These are phyloP conservation scores for Montifringilla adamsi DNA, from an alignment of 2,113 vertebrate genomes.

Conservation along the genomic window DNA sequence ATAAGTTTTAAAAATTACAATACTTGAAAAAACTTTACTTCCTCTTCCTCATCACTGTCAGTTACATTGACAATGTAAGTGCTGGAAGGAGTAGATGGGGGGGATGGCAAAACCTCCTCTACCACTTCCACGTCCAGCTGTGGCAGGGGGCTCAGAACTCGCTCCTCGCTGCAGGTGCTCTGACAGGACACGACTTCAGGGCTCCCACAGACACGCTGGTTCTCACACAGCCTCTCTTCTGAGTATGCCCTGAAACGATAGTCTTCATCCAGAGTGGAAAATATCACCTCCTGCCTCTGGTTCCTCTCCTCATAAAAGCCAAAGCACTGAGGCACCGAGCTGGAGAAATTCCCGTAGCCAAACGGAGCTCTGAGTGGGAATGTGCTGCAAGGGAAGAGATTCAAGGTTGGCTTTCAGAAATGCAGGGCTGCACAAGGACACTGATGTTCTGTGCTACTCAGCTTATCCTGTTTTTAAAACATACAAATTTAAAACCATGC, in stretches of 20 bases:
- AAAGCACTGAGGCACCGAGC: slow-evolving; percentile 63
- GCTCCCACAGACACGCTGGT: slow-evolving; percentile 13
- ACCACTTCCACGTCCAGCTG: slow-evolving; percentile 56
- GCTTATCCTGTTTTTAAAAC: neutral
- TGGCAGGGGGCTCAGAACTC: slow-evolving; percentile 43
- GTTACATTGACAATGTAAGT: slow-evolving; percentile 71
- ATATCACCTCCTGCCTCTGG: slow-evolving; percentile 65
- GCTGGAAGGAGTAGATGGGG: slow-evolving; percentile 56
- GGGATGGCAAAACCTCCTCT: slow-evolving; percentile 68
- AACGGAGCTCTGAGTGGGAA: slow-evolving; percentile 73
- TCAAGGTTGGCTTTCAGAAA: neutral
- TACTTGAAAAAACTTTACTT: slow-evolving; percentile 74
- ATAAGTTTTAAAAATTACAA: slow-evolving; percentile 68
- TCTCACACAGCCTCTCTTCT: slow-evolving; percentile 19
- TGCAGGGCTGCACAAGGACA: neutral
- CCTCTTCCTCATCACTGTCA: slow-evolving; percentile 71
- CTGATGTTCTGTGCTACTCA: neutral
- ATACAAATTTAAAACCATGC: neutral
- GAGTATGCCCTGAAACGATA: slow-evolving; percentile 54
- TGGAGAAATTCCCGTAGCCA: slow-evolving; percentile 64
- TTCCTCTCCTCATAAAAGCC: slow-evolving; percentile 68
- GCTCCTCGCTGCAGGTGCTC: slow-evolving; percentile 42
- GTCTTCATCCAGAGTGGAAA: slow-evolving; percentile 64
- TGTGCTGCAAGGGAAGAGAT: slow-evolving; percentile 66
- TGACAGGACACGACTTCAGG: slow-evolving; percentile 29